Conservation (phyloP, 2,113 vertebrate species). For the Lampris incognitus region DNA sequence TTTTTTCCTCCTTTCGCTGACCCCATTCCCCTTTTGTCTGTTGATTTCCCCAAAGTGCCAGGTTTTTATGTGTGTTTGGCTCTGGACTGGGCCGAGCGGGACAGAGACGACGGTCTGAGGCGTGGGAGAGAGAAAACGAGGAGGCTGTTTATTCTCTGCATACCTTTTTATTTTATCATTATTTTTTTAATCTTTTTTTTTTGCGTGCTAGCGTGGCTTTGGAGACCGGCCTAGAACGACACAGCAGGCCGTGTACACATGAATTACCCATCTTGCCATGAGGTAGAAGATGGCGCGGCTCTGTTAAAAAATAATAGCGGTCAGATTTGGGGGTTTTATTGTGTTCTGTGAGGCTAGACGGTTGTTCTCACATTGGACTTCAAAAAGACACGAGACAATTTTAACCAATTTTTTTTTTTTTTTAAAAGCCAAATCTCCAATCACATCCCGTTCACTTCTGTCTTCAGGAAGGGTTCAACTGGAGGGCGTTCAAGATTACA, state of each 20-base stretch:
- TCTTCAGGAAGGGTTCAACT: conserved; percentile 54
- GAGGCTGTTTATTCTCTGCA: conserved; percentile 80
- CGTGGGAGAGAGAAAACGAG: conserved; percentile 75
- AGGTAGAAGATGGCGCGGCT: conserved; percentile 39
- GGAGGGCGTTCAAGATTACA: conserved; percentile 59
- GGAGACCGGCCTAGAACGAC: conserved; percentile 77
- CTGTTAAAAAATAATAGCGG: conserved; percentile 45
- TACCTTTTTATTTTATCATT: conserved; percentile 65
- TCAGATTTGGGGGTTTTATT: conserved; percentile 5
- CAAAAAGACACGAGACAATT: not conserved
- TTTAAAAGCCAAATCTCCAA: not conserved
- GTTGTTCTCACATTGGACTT: too few species aligned
- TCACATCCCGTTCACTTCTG: conserved; percentile 28
- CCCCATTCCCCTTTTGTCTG: conserved; percentile 30
- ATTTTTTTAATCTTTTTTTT: too few species aligned
- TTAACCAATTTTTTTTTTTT: not conserved
- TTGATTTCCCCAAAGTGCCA: conserved; percentile 75
- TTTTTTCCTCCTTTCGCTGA: not conserved
- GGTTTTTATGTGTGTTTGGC: conserved; percentile 73
- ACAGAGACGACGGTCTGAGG: conserved; percentile 62
- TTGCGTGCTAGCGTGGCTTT: conserved; percentile 66
- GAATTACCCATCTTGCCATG: conserved; percentile 54
- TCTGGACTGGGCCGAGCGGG: conserved; percentile 66
- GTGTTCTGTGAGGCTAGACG: conserved; percentile 2
- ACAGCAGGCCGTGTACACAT: conserved; percentile 70